These are phyloP conservation scores for Caenorhabditis briggsae DNA, from an alignment of 1,140 invertebrate genomes.

Conservation along the genomic window DNA sequence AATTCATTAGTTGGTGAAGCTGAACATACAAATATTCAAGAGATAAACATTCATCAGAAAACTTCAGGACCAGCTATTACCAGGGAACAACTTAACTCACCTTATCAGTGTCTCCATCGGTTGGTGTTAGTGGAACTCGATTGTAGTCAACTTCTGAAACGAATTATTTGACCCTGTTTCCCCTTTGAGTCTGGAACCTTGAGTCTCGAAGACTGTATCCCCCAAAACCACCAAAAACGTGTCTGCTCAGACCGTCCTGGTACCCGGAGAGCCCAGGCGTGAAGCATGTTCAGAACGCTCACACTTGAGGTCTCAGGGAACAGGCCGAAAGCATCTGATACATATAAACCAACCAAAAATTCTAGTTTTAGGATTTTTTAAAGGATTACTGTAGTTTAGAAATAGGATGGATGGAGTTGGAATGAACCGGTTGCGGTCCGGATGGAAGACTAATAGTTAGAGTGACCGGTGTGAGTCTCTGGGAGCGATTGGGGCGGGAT, in stretches of 20 bases:
- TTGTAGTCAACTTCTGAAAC: constrained; percentile 50
- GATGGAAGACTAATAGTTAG: neutral
- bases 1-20: no score
- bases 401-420: neutral
- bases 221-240: neutral
- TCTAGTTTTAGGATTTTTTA: neutral
- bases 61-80: no score
- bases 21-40: no score
- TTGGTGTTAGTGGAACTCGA: constrained; percentile 44
- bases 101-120: constrained; percentile 49
- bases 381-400: neutral
- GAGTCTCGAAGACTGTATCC: no score
- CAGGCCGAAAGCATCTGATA: constrained; percentile 14
- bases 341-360: constrained; percentile 38
- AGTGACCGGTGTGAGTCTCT: constrained; percentile 12
- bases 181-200: neutral
- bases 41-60: no score
- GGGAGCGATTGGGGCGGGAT: constrained; percentile 52
- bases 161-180: neutral
- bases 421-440: constrained; percentile 1
- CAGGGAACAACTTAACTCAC: neutral
- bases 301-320: constrained; percentile 53
- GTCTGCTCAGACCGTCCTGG: constrained; percentile 40
- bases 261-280: constrained; percentile 52
- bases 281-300: constrained; percentile 21